Base-by-base conservation (phyloP, 2,113 vertebrate species). In the Limanda limanda region DNA sequence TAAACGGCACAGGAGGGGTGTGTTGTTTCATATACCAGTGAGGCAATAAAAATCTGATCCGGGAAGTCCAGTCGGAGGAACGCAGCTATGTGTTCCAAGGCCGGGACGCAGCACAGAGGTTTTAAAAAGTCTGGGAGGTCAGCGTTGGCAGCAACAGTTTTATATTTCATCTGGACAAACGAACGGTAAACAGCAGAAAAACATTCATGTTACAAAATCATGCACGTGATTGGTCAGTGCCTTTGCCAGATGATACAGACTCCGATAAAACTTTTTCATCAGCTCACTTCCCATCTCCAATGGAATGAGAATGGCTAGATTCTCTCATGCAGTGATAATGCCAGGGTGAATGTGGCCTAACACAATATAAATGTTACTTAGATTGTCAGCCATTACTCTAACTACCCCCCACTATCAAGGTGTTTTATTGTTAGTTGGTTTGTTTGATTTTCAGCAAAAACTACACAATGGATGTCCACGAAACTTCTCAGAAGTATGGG, bases 41-140 rank as follows among this genome's bases (percentile, higher is more conserved):
- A 68, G 65, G 37, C 27, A 55, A 55, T 68, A 42, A 24, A 68
- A 67, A 54, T 67, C 20, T 14, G 48, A 68, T 54, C 27, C 20
- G 9, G 47, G 64, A 52, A 67, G 51, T 55, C 65, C 65, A 40
- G 27, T 55, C 40, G 65, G 47, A 21, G 48, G 48, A 31, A 52
- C 20, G 11, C 9, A 67, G 52, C 54, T 11, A 35, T 52, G 27
- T 37, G 65, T 68, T 67, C 35, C 27, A 35, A 35, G 20, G 51
- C 65, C 51, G 55, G 24, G 15, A 40, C 48, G 18, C 10, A 55
- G 51, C 48, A 55, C 11, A 17, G 51, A n/a, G 25, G 48, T 37
- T 40, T 65, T 23, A 23, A 27, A 55, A 68, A 27, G 48, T 14
- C 18, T 37, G 48, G 47, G 31, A 11, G 8, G 25, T 68, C 37